Evolutionary conservation across 2,113 vertebrate genomes (phyloP).

Genomic region (Laticauda laticaudata): DNA sequence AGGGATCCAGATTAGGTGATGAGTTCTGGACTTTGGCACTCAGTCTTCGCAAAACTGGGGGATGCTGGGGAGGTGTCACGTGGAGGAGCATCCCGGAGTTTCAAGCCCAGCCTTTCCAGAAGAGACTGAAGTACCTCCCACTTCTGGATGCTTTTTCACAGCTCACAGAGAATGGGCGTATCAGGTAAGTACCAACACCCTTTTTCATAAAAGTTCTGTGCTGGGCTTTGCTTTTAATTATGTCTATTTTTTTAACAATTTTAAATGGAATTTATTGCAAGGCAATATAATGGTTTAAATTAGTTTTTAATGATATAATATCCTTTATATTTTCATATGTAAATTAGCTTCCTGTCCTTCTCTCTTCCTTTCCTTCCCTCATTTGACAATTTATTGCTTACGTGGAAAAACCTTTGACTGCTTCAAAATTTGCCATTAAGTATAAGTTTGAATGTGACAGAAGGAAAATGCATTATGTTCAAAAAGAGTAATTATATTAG

Average conservation of each 20-base stretch:
- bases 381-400: background rate
- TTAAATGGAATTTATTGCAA: background rate
- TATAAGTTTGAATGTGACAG: background rate
- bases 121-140: no score
- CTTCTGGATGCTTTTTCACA: no score
- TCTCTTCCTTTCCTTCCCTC: background rate
- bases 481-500: background rate
- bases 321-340: background rate
- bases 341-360: background rate
- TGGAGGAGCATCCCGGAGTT: no score
- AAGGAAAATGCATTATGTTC: background rate
- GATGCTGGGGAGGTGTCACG: no score
- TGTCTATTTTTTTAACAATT: background rate
- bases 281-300: background rate
- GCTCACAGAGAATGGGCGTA: no score
- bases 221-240: background rate
- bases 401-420: background rate
- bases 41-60: no score
- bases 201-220: background rate
- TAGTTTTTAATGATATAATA: background rate
- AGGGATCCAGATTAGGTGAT: no score
- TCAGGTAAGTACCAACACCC: no score
- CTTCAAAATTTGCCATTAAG: background rate
- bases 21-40: no score
- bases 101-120: no score